Evolutionary conservation across 2,888 invertebrate species (phyloP), one percentile per base, ranked within the genome.

Genomic region (Ectemnius lituratus): DNA sequence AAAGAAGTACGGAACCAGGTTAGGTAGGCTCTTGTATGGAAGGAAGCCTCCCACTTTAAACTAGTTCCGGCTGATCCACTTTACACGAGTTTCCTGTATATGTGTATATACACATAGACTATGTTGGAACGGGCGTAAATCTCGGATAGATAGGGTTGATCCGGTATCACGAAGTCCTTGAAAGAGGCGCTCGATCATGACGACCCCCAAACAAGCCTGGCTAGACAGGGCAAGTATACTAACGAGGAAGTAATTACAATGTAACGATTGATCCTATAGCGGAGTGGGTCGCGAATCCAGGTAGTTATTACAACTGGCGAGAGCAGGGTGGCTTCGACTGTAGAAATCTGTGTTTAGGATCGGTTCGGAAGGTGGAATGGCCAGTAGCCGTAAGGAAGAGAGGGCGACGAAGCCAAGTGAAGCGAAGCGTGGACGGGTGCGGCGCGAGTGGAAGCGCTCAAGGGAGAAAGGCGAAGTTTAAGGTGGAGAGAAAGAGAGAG

Each of bases 261-360:
- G 76, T 75, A 83, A 81, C 79, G 81, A 81, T 78, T 58, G 78
- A 76, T 58, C 75, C 70, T 62, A 78, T 70, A 52, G 27, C 70
- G 5, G 52, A 16, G 52, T 63, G 52, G 57, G 59, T 58, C 45
- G 65, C 76, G 79, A 81, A 84, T 83, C 83, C 76, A 79, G 82
- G 77, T 82, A 83, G 84, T 86, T 87, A 81, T 82, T 81, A 79
- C 84, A 78, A 83, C 73, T 82, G 75, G 73, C 73, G 71, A 65
- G 67, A 56, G 67, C 60, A 65, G 37, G 11, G 37, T 62, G 63
- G 73, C 70, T 70, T 52, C 61, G 52, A 2, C 5, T 14, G 14
- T 4, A 52, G 20, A 67, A 64, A 73, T 75, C 70, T 59, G 64
- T 56, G 70, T 46, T 52, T 60, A 65, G 78, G 59, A 66, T 49